phyloP scores from a whole-genome alignment of 2,113 vertebrate genomes.

The Neogobius melanostomus region DNA sequence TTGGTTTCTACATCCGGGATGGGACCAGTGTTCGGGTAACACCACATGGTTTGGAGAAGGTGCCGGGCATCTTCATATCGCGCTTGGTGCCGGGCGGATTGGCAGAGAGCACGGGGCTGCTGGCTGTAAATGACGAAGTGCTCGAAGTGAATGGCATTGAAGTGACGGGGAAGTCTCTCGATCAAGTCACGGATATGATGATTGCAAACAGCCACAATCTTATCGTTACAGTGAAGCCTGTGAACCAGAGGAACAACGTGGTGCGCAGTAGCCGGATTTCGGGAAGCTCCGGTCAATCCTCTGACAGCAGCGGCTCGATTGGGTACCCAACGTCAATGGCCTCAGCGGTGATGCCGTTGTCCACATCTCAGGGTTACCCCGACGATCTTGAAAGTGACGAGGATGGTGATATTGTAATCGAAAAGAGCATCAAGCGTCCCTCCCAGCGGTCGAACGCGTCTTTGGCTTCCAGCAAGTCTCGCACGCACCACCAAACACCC shows the following conservation, averaged over 20 bases:
- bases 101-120: constrained; percentile 93
- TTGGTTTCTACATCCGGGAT: constrained; percentile 97
- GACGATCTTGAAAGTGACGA: constrained; percentile 96
- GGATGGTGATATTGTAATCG: constrained; percentile 92
- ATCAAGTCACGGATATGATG: constrained; percentile 99
- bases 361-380: constrained; percentile 82
- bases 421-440: constrained; percentile 83
- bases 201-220: constrained; percentile 99
- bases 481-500: constrained; percentile 48
- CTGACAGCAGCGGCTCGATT: constrained; percentile 83
- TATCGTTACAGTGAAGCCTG: constrained; percentile 95
- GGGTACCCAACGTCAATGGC: constrained; percentile 83
- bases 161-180: constrained; percentile 93
- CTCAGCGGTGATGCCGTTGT: constrained; percentile 34
- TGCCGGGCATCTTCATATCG: constrained; percentile 97
- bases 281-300: constrained; percentile 89
- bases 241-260: constrained; percentile 96
- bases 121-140: constrained; percentile 98
- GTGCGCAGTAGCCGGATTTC: constrained; percentile 88
- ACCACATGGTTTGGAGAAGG: constrained; percentile 93
- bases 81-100: constrained; percentile 94
- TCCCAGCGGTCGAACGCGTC: constrained; percentile 76
- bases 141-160: constrained; percentile 99
- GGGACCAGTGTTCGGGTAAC: constrained; percentile 94
- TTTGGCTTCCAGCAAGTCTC: constrained; percentile 57